phyloP scores from a whole-genome alignment of 2,113 vertebrate genomes.

The Tiliqua scincoides region DNA sequence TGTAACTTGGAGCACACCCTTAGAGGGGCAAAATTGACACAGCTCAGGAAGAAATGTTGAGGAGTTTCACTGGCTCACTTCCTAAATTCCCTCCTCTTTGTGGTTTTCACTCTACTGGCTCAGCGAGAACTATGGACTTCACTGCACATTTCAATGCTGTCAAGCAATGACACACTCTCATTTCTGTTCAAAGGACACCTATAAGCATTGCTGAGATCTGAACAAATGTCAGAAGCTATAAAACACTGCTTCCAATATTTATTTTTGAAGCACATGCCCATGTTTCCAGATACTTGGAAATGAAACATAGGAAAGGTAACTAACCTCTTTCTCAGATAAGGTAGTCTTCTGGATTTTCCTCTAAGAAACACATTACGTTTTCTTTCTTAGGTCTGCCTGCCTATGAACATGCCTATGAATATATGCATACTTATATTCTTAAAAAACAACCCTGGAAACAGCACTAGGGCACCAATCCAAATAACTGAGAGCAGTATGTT shows the following conservation, averaged over 20 bases:
- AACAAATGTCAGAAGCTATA: background rate
- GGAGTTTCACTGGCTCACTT: background rate
- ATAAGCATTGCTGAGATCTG: background rate
- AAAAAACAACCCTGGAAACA: too few relatives aligned
- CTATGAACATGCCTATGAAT: background rate
- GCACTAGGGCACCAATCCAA: background rate
- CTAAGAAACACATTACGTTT: background rate
- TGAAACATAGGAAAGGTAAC: background rate
- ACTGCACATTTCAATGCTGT: background rate
- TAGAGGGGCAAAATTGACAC: background rate
- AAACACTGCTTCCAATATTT: background rate
- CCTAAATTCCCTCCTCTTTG: background rate
- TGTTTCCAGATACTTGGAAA: background rate
- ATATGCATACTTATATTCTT: background rate
- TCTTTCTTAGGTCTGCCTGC: background rate
- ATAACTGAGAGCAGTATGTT: background rate
- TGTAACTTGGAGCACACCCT: background rate
- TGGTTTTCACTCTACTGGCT: background rate
- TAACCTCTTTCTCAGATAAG: background rate
- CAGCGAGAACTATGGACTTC: background rate
- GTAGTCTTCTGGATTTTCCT: background rate
- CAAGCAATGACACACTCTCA: background rate
- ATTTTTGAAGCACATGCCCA: background rate
- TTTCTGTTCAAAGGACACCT: background rate
- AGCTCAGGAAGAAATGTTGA: background rate